Base-by-base conservation (phyloP, 2,113 vertebrate species). In the Rhipidura dahli region DNA sequence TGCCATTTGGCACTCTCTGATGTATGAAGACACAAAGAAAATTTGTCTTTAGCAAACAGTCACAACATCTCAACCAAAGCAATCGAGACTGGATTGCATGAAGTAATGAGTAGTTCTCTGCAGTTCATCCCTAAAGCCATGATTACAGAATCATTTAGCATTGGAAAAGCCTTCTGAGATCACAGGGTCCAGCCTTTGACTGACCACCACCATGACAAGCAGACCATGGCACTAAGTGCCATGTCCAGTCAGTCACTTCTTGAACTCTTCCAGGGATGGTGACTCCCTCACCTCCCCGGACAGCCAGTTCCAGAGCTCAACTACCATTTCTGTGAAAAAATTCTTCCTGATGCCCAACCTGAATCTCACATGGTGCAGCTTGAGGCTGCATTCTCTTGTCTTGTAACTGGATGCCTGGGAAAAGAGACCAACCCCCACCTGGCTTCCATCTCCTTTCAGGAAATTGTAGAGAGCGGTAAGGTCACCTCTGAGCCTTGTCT, bases 401-500 rank as follows among this genome's bases (percentile, higher is more conserved):
- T 42, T 57, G 60, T 50, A 15, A 18, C 27, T 24, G 33, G 21
- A 53, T 89, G 18, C 8, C 37, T 23, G 44, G 37, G 51, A 65
- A 15, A 80, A 73, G 31, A 50, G 6, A 19, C 10, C 3, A 13
- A 23, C 2, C 12, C 26, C 15, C 44, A 42, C 12, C 27, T 16
- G 42, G 17, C 31, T 27, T 7, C 42, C 33, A 1, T 4, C 26
- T 64, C 17, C 35, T 65, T 42, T 72, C 50, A 80, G 27, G 31
- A 3, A 50, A 11, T 5, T 28, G 21, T 37, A 50, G 35, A 35
- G 40, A 49, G 37, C 1, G 0, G 3, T 23, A 56, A 27, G 5
- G 9, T 56, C 7, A 26, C 23, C 24, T 14, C 21, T 49, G 31
- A 64, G 57, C 21, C 14, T 21, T 9, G 20, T 63, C 7, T 35